These are phyloP conservation scores for Apamea crenata DNA, from an alignment of 2,888 invertebrate species.

Conservation along the genomic window DNA sequence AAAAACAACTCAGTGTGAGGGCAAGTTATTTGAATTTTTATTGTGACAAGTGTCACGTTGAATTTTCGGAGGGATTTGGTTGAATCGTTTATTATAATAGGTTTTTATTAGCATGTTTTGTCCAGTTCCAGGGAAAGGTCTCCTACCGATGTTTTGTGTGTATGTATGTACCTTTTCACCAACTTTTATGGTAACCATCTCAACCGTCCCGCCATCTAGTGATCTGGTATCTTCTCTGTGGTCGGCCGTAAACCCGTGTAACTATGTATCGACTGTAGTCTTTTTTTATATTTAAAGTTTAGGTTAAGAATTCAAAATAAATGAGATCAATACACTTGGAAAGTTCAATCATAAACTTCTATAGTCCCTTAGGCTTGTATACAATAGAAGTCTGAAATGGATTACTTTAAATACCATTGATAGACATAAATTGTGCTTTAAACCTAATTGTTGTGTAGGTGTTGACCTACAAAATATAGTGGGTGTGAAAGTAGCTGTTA, in stretches of 20 bases:
- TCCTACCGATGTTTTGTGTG: not conserved
- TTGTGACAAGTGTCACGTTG: constrained; percentile 74
- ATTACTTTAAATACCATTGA: not conserved
- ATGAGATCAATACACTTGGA: not conserved
- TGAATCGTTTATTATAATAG: constrained; percentile 23
- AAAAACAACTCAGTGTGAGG: constrained; percentile 82
- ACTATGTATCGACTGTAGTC: not conserved
- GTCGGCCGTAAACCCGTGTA: not conserved
- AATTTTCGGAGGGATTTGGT: constrained; percentile 40
- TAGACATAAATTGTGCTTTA: not conserved
- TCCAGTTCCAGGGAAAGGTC: not conserved
- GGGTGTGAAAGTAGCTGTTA: not conserved
- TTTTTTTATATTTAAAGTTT: not conserved
- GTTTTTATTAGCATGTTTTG: constrained; percentile 11
- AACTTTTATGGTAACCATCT: not conserved
- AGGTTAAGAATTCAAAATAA: not conserved
- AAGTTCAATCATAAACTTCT: not conserved
- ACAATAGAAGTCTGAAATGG: not conserved
- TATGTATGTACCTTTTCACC: not conserved
- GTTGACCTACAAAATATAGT: not conserved
- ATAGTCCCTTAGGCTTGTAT: not conserved
- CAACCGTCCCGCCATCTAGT: not conserved
- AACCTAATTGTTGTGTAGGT: constrained; percentile 1
- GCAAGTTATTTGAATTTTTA: constrained; percentile 85
- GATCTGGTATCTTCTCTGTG: not conserved